Base-by-base conservation (phyloP, 2,113 vertebrate genomes). In the Syrmaticus mikado region DNA sequence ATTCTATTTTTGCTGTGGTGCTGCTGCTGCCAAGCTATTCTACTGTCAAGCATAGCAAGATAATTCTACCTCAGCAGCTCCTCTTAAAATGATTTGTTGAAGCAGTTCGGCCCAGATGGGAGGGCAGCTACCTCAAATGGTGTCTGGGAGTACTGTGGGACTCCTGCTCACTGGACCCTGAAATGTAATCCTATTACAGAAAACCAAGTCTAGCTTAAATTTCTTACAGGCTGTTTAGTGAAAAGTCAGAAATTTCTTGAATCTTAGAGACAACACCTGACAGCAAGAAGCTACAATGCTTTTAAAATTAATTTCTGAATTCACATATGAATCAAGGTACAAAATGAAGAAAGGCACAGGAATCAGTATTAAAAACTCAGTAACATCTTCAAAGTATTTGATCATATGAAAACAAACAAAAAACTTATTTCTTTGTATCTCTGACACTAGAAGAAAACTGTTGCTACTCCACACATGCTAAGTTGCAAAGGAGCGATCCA, bases 321-420 rank as follows among this genome's bases (percentile, higher is more conserved):
- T 70, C 7, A 46, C 10, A 21, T 11, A 30, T 0, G 0, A 71
- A 58, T 38, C 1, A 5, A 68, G 12, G 10, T 22, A 84, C 10
- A 8, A 73, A 38, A 60, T 81, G 58, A 75, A 7, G 11, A 46
- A 64, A 34, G 24, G 25, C 10, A 64, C 24, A 32, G 55, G 72
- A 80, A 12, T 50, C 48, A 81, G 4, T 41, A 70, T 75, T 62
- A 76, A 67, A 76, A n/a, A 76, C 61, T 57, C 27, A 34, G 7
- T 43, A 43, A 1, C 2, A 46, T 12, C 46, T 30, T 65, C 78
- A 65, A 7, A 71, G 7, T 17, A 83, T 28, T 62, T 38, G 8
- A 65, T 27, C 43, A 32, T 21, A 60, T 28, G 34, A 32, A 41
- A 7, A 5, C 4, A 58, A 58, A 21, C 57, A 58, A n/a, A 57